Conservation (phyloP, 2,113 vertebrate species). For the Pangasianodon gigas region DNA sequence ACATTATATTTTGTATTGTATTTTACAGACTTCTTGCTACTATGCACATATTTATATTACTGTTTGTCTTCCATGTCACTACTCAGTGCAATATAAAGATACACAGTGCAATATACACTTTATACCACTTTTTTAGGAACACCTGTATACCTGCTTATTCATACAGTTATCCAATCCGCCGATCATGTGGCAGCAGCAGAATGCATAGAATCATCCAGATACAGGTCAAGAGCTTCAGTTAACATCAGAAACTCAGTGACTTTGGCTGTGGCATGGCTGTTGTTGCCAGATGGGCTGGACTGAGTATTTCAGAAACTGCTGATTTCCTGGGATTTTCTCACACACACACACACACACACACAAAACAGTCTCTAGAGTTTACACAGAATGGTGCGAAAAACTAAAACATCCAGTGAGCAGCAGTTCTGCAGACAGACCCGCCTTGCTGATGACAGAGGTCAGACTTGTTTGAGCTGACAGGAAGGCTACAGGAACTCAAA, state of each 20-base stretch:
- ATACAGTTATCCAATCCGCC: neutral
- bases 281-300: too few species aligned
- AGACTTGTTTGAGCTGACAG: neutral
- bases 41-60: neutral
- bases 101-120: neutral
- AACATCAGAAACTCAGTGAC: neutral
- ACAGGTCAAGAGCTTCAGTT: neutral
- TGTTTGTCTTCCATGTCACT: neutral
- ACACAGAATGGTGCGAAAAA: too few species aligned
- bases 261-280: too few species aligned
- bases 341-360: too few species aligned
- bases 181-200: too few species aligned
- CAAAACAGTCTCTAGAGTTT: too few species aligned
- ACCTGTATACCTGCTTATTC: too few species aligned
- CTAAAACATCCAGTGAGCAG: too few species aligned
- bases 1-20: neutral
- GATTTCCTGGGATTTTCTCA: too few species aligned
- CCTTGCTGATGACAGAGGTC: neutral
- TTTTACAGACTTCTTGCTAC: neutral
- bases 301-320: too few species aligned
- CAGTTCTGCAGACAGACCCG: too few species aligned
- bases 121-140: too few species aligned
- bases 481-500: neutral
- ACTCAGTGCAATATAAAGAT: neutral
- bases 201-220: neutral